A percentile compares a stretch with the other conserved stretches of the same genome.
Evolutionary conservation across 2,797 vertebrate species (phyloP).

Genomic region (Pangasius djambal): DNA sequence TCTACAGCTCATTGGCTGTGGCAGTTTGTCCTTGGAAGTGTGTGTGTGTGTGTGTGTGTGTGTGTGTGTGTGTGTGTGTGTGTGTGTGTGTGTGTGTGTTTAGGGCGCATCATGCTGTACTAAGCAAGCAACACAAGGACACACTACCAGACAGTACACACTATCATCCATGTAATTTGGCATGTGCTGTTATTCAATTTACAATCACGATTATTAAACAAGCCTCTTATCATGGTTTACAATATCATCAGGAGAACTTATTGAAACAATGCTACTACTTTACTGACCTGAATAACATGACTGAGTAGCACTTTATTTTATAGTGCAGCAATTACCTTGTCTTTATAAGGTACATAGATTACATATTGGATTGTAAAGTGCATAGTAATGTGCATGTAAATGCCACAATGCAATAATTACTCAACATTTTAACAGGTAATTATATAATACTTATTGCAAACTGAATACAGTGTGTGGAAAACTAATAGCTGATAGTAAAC

Average conservation of each 20-base stretch:
- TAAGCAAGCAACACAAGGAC: not conserved
- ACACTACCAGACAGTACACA: not conserved
- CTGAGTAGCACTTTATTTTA: not conserved
- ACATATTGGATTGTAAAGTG: not conserved
- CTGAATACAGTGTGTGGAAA: not conserved
- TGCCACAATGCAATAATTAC: too few species aligned
- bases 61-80: slow-evolving; percentile 18
- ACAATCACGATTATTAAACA: not conserved
- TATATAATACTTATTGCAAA: too few species aligned
- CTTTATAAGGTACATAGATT: not conserved
- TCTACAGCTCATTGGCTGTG: slow-evolving; percentile 11
- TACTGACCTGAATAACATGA: not conserved
- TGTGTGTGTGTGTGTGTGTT: slow-evolving; percentile 23
- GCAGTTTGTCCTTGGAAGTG: slow-evolving; percentile 43
- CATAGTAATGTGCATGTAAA: not conserved
- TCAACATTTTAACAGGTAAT: too few species aligned
- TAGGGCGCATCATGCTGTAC: not conserved
- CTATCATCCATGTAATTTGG: not conserved
- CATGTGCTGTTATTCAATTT: not conserved
- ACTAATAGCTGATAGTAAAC: not conserved
- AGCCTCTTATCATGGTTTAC: not conserved
- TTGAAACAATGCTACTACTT: not conserved
- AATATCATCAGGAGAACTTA: not conserved
- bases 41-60: not conserved
- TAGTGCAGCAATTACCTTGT: not conserved